phyloP scores from a whole-genome alignment of 2,113 vertebrate species.

The Lagenorhynchus albirostris region DNA sequence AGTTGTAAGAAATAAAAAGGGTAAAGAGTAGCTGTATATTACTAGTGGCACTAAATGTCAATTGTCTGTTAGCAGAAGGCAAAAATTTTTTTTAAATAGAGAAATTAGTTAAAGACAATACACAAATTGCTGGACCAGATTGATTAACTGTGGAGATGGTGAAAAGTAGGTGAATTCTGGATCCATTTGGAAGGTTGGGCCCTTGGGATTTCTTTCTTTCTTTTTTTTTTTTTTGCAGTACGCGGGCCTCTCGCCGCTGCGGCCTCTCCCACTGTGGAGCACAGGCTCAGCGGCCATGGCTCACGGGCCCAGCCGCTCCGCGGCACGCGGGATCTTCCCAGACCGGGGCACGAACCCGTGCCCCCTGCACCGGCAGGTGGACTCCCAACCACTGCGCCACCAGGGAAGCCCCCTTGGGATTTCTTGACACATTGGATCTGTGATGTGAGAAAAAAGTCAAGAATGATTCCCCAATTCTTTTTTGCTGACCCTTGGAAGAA shows the following conservation, averaged over 20 bases:
- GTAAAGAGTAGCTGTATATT: neutral
- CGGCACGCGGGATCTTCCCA: too few relatives aligned
- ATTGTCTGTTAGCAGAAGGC: neutral
- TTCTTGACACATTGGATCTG: neutral
- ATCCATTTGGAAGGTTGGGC: neutral
- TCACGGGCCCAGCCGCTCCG: too few relatives aligned
- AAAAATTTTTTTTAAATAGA: neutral
- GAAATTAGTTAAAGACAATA: neutral
- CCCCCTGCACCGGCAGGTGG: too few relatives aligned
- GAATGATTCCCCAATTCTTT: neutral
- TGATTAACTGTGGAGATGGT: neutral
- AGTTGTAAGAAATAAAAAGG: neutral
- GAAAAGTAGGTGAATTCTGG: neutral
- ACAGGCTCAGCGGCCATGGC: too few relatives aligned
- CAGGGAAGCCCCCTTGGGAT: neutral
- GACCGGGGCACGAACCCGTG: too few relatives aligned
- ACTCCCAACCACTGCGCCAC: too few relatives aligned
- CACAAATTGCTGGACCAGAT: neutral
- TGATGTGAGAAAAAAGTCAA: neutral
- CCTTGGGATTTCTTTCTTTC: neutral
- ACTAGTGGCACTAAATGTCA: neutral
- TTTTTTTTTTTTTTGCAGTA: too few relatives aligned
- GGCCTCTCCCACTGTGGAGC: too few relatives aligned
- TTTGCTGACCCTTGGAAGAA: neutral
- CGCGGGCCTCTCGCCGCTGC: too few relatives aligned